Percentiles rank a stretch among this genome's conserved stretches.
phyloP scores from a whole-genome alignment of 2,797 vertebrate genomes.

The Sarcophilus harrisii region DNA sequence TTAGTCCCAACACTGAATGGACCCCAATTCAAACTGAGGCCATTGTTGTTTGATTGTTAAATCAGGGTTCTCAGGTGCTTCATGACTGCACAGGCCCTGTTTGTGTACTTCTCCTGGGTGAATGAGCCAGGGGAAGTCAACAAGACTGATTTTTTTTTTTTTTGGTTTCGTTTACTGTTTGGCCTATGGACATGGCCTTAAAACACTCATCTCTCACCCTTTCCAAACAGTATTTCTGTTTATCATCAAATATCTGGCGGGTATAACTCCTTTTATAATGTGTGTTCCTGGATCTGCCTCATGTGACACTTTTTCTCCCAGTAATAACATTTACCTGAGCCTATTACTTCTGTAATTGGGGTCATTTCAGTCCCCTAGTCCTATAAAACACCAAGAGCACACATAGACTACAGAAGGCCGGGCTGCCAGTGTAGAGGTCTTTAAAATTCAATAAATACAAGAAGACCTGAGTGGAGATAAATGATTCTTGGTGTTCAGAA shows the following conservation, averaged over 20 bases:
- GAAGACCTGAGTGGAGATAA: neutral
- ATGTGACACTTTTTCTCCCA: neutral
- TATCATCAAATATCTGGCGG: neutral
- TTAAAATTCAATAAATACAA: neutral
- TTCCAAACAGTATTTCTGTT: rapidly evolving
- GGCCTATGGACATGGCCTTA: neutral
- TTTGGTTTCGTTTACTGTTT: neutral
- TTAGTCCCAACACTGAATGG: neutral
- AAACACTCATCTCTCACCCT: neutral
- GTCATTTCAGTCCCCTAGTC: neutral
- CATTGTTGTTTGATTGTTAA: too few relatives aligned
- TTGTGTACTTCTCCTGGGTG: neutral
- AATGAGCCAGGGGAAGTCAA: neutral
- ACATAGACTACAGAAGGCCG: neutral
- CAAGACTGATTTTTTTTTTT: neutral
- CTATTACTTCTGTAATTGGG: neutral
- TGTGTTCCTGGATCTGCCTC: neutral
- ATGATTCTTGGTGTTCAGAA: neutral
- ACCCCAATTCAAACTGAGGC: neutral
- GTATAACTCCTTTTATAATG: neutral
- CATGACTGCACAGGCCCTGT: neutral
- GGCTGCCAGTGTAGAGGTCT: neutral
- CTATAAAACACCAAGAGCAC: neutral
- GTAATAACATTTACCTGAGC: neutral
- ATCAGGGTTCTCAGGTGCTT: too few relatives aligned